phyloP scores from a whole-genome alignment of 92 coral and sea anemone species.

The Paramuricea clavata region DNA sequence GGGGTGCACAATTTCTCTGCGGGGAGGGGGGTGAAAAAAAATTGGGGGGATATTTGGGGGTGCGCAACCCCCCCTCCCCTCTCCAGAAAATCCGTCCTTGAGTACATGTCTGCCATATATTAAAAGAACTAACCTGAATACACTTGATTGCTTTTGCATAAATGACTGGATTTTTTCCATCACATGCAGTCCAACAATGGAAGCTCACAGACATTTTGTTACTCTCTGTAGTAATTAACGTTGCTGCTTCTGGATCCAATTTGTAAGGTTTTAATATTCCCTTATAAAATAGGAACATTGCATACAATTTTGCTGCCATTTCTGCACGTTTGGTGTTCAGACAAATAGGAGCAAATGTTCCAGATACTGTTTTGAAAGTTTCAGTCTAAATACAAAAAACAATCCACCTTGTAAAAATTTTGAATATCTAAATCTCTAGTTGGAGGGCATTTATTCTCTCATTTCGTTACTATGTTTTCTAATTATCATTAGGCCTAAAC shows the following conservation, averaged over 20 bases:
- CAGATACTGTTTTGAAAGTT: not conserved
- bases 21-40: no score
- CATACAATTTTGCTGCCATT: constrained; percentile 18
- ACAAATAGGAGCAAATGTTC: not conserved
- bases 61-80: no score
- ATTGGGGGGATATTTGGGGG: no score
- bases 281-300: not conserved
- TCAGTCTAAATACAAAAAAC: not conserved
- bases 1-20: no score
- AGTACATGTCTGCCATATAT: no score
- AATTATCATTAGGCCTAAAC: no score
- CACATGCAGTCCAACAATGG: not conserved
- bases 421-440: no score
- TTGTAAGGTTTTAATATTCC: not conserved
- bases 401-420: no score
- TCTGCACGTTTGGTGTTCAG: constrained; percentile 13
- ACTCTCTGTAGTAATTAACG: not conserved
- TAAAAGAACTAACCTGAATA: not conserved
- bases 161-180: not conserved
- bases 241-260: not conserved
- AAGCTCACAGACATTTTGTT: not conserved
- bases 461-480: no score
- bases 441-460: no score
- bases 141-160: not conserved
- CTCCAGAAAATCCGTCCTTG: no score